phyloP scores from a whole-genome alignment of 2,888 invertebrate genomes.

The Congeria kusceri region DNA sequence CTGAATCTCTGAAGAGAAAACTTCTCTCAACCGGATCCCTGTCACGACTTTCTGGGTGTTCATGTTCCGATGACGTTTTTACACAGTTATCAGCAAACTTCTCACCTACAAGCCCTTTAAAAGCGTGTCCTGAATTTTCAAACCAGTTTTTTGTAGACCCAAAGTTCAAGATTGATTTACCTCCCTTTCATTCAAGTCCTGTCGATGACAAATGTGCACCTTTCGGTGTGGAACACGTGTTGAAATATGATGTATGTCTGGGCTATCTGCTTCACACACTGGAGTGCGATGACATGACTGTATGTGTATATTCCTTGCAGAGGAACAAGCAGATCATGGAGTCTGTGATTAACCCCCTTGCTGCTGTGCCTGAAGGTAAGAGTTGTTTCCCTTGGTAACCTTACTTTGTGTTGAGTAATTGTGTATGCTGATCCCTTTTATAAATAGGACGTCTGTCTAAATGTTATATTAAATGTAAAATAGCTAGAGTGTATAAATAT shows the following conservation, averaged over 20 bases:
- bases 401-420: no score
- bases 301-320: constrained; percentile 87
- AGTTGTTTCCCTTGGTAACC: not conserved
- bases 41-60: no score
- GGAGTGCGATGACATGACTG: constrained; percentile 60
- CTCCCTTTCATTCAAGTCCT: constrained; percentile 28
- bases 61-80: constrained; percentile 46
- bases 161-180: constrained; percentile 23
- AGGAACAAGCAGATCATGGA: constrained; percentile 92
- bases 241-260: constrained; percentile 55
- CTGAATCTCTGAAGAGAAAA: not conserved
- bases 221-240: constrained; percentile 41
- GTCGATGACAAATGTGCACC: constrained; percentile 15
- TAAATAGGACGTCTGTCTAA: no score
- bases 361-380: constrained; percentile 67
- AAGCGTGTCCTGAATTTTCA: constrained; percentile 31
- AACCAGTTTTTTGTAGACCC: no score
- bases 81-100: constrained; percentile 14
- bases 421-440: no score
- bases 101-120: constrained; percentile 7
- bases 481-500: no score
- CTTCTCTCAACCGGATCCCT: constrained; percentile 19
- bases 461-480: no score
- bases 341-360: constrained; percentile 87
- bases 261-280: constrained; percentile 58